Conservation (phyloP, 2,113 vertebrate species). For the Seriola rivoliana region DNA sequence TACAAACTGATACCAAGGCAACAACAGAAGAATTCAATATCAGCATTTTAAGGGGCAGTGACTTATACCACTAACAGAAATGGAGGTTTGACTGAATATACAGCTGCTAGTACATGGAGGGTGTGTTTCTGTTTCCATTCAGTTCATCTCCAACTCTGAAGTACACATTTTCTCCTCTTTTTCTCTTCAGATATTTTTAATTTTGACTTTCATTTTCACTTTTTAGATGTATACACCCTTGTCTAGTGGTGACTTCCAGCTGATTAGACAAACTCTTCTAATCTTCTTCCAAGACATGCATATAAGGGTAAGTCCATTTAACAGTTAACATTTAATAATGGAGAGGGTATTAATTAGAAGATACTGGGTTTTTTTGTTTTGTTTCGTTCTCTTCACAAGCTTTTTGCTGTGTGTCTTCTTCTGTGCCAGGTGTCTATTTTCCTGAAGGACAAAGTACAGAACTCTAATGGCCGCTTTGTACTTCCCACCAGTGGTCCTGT, state of each 20-base stretch:
- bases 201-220: not conserved
- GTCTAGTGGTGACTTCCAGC: slow-evolving; percentile 92
- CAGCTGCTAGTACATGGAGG: too few relatives aligned
- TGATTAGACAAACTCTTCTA: slow-evolving; percentile 96
- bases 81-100: too few relatives aligned
- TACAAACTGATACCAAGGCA: not conserved
- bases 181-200: not conserved
- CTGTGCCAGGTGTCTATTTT: slow-evolving; percentile 94
- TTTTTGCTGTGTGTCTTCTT: slow-evolving; percentile 8
- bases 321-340: not conserved
- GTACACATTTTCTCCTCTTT: not conserved
- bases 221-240: slow-evolving; percentile 87
- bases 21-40: not conserved
- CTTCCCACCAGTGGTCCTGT: slow-evolving; percentile 93
- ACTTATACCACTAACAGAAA: too few relatives aligned
- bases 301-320: slow-evolving; percentile 89
- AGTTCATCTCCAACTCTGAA: not conserved
- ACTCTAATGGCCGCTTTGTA: slow-evolving; percentile 95
- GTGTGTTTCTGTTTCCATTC: not conserved
- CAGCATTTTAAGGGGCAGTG: not conserved
- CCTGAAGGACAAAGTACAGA: slow-evolving; percentile 98
- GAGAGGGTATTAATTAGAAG: not conserved
- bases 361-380: not conserved
- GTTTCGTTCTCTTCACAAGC: not conserved
- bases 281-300: slow-evolving; percentile 99